Evolutionary conservation across 2,113 vertebrate genomes (phyloP).

Genomic region (Phyllostomus hastatus): DNA sequence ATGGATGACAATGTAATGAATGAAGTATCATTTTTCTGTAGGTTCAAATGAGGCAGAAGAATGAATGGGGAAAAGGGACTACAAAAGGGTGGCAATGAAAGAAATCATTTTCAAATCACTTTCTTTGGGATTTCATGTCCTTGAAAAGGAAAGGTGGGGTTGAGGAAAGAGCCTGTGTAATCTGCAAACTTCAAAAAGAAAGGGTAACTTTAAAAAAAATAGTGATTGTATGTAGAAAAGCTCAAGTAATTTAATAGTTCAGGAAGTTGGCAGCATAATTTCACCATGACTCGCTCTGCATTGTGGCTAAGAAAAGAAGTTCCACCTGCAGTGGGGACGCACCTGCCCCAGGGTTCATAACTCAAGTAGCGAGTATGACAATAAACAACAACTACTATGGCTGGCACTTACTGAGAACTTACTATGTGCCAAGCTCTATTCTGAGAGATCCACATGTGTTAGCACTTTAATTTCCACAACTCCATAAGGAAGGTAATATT

Average conservation of each 20-base stretch:
- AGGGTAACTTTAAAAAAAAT: neutral
- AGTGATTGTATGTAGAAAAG: neutral
- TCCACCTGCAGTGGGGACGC: conserved; percentile 31
- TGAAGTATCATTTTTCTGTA: conserved; percentile 50
- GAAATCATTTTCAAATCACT: conserved; percentile 48
- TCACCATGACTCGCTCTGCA: conserved; percentile 38
- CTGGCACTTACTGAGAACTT: neutral
- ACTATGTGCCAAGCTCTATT: neutral
- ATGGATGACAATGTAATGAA: neutral
- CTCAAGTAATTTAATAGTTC: conserved; percentile 53
- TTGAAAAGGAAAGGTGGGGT: conserved; percentile 61
- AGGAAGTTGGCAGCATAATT: conserved; percentile 65
- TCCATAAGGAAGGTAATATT: neutral
- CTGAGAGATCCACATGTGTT: neutral
- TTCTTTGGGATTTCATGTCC: conserved; percentile 55
- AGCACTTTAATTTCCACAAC: neutral
- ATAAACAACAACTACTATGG: neutral
- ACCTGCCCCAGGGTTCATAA: conserved; percentile 42
- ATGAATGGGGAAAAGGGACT: conserved; percentile 17
- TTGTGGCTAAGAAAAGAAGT: neutral
- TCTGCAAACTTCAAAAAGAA: conserved; percentile 53
- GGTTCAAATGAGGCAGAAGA: conserved; percentile 38
- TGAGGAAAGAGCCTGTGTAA: conserved; percentile 13
- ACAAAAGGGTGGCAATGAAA: conserved; percentile 48
- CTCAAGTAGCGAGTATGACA: neutral